Conservation (phyloP, 1,140 invertebrate genomes). For the Cheumatopsyche charites region DNA sequence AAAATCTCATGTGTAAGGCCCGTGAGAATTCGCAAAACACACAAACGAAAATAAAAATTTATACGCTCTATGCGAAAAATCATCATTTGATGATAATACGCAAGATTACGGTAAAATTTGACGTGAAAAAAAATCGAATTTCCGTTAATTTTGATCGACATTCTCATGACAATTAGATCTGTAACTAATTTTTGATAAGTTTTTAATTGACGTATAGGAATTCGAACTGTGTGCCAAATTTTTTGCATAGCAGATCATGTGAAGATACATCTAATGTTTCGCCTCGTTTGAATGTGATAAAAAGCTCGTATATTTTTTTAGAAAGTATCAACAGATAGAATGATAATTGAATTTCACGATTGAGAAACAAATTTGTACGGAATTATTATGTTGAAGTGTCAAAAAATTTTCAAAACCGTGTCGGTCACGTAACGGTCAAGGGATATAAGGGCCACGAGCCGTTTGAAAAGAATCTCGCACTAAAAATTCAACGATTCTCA, state of each 20-base stretch:
- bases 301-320: no score
- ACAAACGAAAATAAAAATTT: no score
- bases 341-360: no score
- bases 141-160: not conserved
- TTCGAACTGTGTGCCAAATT: not conserved
- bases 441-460: constrained; percentile 11
- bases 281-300: not conserved
- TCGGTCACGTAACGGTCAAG: constrained; percentile 14
- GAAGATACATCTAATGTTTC: no score
- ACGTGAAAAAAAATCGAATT: constrained; percentile 8
- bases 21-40: constrained; percentile 6
- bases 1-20: not conserved
- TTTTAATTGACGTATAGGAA: no score
- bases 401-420: constrained; percentile 16
- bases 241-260: not conserved
- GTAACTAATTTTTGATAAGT: not conserved
- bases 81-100: no score
- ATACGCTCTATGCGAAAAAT: no score
- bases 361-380: no score
- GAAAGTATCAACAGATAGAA: no score
- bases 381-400: not conserved
- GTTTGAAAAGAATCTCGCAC: not conserved
- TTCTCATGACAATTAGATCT: constrained; percentile 6
- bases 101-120: constrained; percentile 12
- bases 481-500: no score